These are phyloP conservation scores for Anguilla marmorata DNA, from an alignment of 2,797 vertebrate species.

Conservation along the genomic window DNA sequence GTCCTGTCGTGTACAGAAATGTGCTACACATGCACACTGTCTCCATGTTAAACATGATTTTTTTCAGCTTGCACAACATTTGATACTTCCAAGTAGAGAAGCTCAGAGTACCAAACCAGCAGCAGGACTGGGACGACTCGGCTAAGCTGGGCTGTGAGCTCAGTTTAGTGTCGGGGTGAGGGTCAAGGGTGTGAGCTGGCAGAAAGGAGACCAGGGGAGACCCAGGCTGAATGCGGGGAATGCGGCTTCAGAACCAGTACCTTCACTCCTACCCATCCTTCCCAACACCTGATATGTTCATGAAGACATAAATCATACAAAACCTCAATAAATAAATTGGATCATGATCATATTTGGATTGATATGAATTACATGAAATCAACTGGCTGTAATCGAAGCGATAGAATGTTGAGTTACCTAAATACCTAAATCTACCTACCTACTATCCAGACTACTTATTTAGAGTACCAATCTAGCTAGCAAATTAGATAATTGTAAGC, in stretches of 20 bases:
- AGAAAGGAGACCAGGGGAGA: neutral
- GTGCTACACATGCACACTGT: neutral
- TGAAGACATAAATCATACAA: slow-evolving; percentile 43
- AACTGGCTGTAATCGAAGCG: slow-evolving; percentile 55
- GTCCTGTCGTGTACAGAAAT: neutral
- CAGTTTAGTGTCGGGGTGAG: neutral
- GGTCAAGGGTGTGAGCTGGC: neutral
- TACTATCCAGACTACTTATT: slow-evolving; percentile 49
- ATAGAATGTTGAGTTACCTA: slow-evolving; percentile 64
- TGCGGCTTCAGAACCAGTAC: neutral
- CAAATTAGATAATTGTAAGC: slow-evolving; percentile 27
- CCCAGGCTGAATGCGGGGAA: neutral
- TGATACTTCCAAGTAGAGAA: neutral
- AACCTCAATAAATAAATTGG: slow-evolving; percentile 63
- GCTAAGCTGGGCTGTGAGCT: neutral
- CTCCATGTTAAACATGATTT: neutral
- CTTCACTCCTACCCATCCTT: neutral
- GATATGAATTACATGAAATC: slow-evolving; percentile 64
- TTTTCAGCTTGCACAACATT: neutral
- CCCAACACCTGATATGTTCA: slow-evolving; percentile 10
- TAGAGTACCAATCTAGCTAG: slow-evolving; percentile 52
- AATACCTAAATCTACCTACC: slow-evolving; percentile 43
- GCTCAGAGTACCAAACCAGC: neutral
- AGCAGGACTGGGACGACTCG: neutral
- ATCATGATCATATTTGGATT: slow-evolving; percentile 51